phyloP scores from a whole-genome alignment of 2,113 vertebrate species.

The Tragelaphus imberbis region DNA sequence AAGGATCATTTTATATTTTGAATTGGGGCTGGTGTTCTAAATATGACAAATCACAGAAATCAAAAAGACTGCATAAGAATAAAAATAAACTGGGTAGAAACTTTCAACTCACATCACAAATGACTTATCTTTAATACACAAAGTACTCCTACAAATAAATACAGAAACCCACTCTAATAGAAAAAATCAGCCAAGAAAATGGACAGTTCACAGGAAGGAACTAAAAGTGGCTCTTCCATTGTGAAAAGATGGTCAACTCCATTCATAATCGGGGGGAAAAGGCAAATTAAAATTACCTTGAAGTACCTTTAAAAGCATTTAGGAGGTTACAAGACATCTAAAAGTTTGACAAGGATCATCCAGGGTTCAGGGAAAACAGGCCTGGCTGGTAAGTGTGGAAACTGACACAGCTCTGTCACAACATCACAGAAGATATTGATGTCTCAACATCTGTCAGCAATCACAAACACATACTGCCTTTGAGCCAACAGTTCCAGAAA shows the following conservation, averaged over 20 bases:
- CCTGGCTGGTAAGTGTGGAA: background rate
- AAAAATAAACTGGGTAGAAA: background rate
- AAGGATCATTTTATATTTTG: background rate
- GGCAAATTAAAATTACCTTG: background rate
- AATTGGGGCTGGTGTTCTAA: background rate
- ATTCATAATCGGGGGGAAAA: background rate
- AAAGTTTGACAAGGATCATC: background rate
- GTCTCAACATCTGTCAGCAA: background rate
- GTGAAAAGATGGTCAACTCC: background rate
- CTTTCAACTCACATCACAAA: background rate
- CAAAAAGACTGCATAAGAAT: background rate
- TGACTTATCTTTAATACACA: background rate
- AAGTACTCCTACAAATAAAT: background rate
- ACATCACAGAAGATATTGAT: background rate
- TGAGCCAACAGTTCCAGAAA: background rate
- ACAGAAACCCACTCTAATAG: background rate
- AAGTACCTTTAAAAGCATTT: background rate
- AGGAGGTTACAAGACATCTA: background rate
- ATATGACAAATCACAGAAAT: background rate
- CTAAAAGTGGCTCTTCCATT: background rate
- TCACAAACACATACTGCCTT: background rate
- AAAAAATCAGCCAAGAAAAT: background rate
- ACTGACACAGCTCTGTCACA: fast-evolving
- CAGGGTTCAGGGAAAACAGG: background rate
- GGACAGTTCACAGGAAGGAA: background rate